These are phyloP conservation scores for Stegana nigrithorax DNA, from an alignment of 2,888 invertebrate genomes.

Conservation along the genomic window DNA sequence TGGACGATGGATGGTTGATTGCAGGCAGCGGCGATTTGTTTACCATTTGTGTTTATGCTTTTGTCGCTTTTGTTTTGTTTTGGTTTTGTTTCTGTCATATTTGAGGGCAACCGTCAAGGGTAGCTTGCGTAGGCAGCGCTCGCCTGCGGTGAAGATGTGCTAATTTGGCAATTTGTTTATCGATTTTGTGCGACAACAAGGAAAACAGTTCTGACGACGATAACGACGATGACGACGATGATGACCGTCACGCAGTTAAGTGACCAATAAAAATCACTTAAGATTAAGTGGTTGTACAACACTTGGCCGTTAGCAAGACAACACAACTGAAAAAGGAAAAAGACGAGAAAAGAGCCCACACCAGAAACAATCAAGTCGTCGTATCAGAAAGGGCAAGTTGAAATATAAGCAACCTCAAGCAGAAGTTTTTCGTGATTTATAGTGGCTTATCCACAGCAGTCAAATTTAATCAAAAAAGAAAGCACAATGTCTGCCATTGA, in stretches of 20 bases:
- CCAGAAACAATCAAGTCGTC: no score
- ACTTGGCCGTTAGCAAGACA: slow-evolving; percentile 12
- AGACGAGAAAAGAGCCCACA: slow-evolving; percentile 4
- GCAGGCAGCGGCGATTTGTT: neutral
- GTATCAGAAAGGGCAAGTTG: no score
- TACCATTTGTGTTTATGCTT: no score
- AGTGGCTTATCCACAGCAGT: slow-evolving; percentile 17
- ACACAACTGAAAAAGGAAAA: neutral
- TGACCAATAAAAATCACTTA: slow-evolving; percentile 63
- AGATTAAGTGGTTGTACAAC: slow-evolving; percentile 51
- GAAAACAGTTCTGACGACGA: neutral
- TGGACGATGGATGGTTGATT: neutral
- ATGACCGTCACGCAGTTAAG: slow-evolving; percentile 44
- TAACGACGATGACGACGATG: slow-evolving; percentile 4
- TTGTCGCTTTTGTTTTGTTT: neutral
- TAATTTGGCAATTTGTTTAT: slow-evolving; percentile 62
- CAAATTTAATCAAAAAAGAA: slow-evolving; percentile 16
- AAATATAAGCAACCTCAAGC: neutral
- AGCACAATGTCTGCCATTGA: neutral
- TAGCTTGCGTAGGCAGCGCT: no score
- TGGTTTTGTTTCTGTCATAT: no score
- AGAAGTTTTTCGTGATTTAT: slow-evolving; percentile 17
- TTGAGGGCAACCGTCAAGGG: no score
- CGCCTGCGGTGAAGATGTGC: slow-evolving; percentile 42
- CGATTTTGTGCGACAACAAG: slow-evolving; percentile 42